Evolutionary conservation across 2,113 vertebrate species (phyloP).

Genomic region (Myrmecophaga tridactyla): DNA sequence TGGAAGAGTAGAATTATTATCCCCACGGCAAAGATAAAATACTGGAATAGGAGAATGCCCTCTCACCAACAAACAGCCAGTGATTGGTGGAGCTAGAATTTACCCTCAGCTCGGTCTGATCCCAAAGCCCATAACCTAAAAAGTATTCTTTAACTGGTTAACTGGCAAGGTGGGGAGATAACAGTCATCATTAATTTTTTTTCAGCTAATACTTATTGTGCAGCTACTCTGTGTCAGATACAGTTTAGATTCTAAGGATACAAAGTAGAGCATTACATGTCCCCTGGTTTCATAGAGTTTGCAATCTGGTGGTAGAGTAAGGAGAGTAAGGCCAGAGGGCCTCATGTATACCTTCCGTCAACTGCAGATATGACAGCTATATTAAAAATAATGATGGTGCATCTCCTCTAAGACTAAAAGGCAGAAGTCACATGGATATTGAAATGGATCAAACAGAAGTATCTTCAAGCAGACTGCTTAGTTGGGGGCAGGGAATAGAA

Average conservation of each 20-base stretch:
- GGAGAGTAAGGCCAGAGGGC: neutral
- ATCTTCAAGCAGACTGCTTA: neutral
- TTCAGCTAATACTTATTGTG: neutral
- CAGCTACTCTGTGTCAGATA: neutral
- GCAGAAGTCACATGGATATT: neutral
- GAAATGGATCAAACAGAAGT: neutral
- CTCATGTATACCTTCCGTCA: neutral
- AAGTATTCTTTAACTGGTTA: neutral
- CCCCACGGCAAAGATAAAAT: neutral
- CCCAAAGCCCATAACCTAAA: neutral
- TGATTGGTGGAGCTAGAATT: neutral
- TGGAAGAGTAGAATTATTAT: neutral
- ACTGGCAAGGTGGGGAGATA: neutral
- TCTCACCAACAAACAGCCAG: neutral
- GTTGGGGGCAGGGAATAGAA: neutral
- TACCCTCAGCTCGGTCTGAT: neutral
- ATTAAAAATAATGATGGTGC: neutral
- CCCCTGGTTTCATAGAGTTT: neutral
- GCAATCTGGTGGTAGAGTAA: neutral
- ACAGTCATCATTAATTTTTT: neutral
- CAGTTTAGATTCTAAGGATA: neutral
- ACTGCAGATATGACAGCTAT: neutral
- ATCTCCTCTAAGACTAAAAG: neutral
- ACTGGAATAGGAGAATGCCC: neutral
- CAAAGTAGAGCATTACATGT: neutral